Evolutionary conservation across 2,113 vertebrate species (phyloP).

Genomic region (Chunga burmeisteri): DNA sequence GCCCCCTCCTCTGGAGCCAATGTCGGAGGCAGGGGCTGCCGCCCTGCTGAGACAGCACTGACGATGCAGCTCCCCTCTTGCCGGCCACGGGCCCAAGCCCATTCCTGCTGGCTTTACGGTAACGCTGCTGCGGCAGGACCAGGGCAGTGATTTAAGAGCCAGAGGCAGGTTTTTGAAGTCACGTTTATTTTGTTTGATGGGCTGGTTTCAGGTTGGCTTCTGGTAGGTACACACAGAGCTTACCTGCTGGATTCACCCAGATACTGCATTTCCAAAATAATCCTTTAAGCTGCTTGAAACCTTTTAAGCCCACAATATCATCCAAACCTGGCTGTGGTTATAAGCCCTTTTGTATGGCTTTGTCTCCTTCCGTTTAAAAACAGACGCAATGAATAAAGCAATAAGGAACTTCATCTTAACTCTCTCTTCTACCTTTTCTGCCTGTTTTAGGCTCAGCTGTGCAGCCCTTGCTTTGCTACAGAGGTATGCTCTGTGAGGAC

Average conservation of each 20-base stretch:
- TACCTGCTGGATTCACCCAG: background rate
- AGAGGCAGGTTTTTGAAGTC: background rate
- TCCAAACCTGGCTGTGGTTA: background rate
- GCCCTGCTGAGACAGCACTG: accelerated
- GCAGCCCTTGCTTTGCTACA: accelerated
- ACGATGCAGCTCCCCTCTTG: accelerated
- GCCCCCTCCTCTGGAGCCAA: too few relatives aligned
- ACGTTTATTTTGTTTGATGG: background rate
- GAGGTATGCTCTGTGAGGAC: accelerated
- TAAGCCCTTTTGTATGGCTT: background rate
- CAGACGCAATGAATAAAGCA: background rate
- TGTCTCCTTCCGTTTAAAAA: background rate
- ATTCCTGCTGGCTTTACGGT: accelerated
- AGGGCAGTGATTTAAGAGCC: background rate
- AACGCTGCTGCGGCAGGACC: background rate
- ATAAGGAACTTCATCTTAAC: too few relatives aligned
- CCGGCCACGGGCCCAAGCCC: background rate
- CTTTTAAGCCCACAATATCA: background rate
- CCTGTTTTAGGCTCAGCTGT: background rate
- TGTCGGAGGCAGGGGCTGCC: background rate
- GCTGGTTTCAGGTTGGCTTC: too few relatives aligned
- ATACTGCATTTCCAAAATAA: background rate
- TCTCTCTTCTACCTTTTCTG: background rate
- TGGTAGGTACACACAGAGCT: background rate
- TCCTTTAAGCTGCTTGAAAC: background rate